Conservation (phyloP, 2,797 vertebrate species). For the Aplochiton taeniatus region DNA sequence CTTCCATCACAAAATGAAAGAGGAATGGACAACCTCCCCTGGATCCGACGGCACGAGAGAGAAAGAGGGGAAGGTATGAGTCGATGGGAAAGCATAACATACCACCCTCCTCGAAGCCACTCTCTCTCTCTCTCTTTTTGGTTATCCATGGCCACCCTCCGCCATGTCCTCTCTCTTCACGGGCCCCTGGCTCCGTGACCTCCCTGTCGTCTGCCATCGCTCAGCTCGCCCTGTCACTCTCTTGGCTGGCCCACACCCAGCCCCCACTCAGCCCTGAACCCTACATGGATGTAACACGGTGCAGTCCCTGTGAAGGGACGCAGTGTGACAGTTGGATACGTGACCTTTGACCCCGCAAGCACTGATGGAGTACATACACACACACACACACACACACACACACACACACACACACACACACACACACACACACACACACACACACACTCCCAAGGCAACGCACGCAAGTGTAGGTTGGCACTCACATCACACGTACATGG, state of each 20-base stretch:
- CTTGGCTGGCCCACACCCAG: conserved; percentile 12
- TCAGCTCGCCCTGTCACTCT: conserved; percentile 18
- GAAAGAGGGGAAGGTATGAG: conserved; percentile 25
- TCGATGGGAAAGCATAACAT: background rate
- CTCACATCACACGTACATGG: background rate
- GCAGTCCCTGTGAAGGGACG: conserved; percentile 59
- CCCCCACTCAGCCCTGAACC: conserved; percentile 56
- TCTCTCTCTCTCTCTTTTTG: conserved; percentile 25
- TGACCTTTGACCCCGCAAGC: conserved; percentile 62
- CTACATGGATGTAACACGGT: conserved; percentile 49
- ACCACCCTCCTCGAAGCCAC: conserved; percentile 1
- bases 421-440: conserved; percentile 29
- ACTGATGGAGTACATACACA: conserved; percentile 30
- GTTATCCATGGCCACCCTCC: conserved; percentile 18
- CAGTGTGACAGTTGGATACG: conserved; percentile 64
- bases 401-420: conserved; percentile 13
- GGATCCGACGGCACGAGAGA: conserved; percentile 56
- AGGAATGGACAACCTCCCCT: conserved; percentile 68
- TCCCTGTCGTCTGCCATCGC: conserved; percentile 54
- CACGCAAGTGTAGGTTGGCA: background rate
- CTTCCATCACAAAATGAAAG: conserved; percentile 71
- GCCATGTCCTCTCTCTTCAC: conserved; percentile 52
- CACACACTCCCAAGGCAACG: conserved; percentile 13
- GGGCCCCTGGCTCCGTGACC: conserved; percentile 65
- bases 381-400: conserved; percentile 19